These are phyloP conservation scores for Acanthopleura granulata DNA, from an alignment of 2,888 invertebrate species.

Conservation along the genomic window DNA sequence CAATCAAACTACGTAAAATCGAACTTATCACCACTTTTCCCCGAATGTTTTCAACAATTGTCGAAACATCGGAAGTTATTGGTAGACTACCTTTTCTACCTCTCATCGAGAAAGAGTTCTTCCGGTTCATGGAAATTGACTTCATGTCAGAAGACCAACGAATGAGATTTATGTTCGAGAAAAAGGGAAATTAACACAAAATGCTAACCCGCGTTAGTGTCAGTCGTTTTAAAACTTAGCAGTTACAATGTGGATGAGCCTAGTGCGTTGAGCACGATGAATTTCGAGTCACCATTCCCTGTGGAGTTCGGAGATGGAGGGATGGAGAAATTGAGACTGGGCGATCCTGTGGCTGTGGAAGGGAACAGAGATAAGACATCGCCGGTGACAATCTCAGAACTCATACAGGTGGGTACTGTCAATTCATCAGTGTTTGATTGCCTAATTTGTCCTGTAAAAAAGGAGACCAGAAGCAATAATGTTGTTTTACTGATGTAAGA, in stretches of 20 bases:
- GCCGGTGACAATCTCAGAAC: slow-evolving; percentile 57
- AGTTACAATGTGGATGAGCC: neutral
- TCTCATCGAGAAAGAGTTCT: neutral
- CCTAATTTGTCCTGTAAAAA: too few species aligned
- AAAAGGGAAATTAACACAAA: neutral
- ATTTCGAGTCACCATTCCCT: neutral
- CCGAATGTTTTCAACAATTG: neutral
- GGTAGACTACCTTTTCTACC: neutral
- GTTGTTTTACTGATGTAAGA: too few species aligned
- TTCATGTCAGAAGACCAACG: too few species aligned
- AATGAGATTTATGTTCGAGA: too few species aligned
- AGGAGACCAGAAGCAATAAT: too few species aligned
- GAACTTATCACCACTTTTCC: neutral
- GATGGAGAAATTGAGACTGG: neutral
- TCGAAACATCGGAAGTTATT: neutral
- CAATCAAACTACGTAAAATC: neutral
- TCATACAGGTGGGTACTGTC: slow-evolving; percentile 57
- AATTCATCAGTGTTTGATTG: too few species aligned
- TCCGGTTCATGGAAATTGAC: neutral
- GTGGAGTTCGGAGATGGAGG: slow-evolving; percentile 3
- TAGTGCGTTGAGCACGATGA: neutral
- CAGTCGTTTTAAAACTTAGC: neutral
- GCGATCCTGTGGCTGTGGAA: neutral
- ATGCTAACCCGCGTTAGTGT: neutral
- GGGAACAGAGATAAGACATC: slow-evolving; percentile 21